Base-by-base conservation (phyloP, 2,888 invertebrate species). In the Listrodromus nycthemerus region DNA sequence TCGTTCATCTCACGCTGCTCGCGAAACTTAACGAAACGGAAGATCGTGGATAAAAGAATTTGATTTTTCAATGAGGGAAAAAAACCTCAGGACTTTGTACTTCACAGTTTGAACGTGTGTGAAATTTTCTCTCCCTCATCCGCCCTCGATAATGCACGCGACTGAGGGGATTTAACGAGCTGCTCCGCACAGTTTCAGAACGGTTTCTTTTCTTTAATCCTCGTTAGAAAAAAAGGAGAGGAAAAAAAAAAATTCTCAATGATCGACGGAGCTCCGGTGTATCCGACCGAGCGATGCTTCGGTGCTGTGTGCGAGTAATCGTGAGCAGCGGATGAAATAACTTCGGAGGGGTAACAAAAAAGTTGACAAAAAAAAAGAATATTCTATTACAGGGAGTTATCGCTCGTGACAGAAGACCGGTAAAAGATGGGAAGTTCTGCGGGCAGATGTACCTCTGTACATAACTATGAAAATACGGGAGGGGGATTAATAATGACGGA, bases 301-400 rank as follows among this genome's bases (percentile, higher is more conserved):
- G 27, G 48, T 33, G 24, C 61, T 30, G 48, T 2, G 61, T 27
- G 48, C 48, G 58, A 13, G 58, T 30, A 58, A 58, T 58, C 30
- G 58, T 30, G 58, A 63, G 48, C 73, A 63, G 63, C 73, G 7
- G 73, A 48, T 48, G 19, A 74, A 74, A 74, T 21, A 74, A 48
- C 48, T 30, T 45, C 3, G 19, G 48, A 24, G 58, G 13, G 30
- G 16, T 30, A n/a, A 6, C 5, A 58, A 27, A 8, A 19, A 58
- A 27, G 16, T 1, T 30, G 4, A 30, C 4, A 30, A 30, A 30
- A 30, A 8, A 73, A 48, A 16, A 19, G 45, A 30, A 48, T 45
- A 74, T 61, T 19, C 30, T 61, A 74, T 63, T 63, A 74, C 73
- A 21, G 61, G 73, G 73, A 63, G 63, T 74, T 74, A 74, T 74